Base-by-base conservation (phyloP, 2,888 invertebrate genomes). In the Tuta absoluta region DNA sequence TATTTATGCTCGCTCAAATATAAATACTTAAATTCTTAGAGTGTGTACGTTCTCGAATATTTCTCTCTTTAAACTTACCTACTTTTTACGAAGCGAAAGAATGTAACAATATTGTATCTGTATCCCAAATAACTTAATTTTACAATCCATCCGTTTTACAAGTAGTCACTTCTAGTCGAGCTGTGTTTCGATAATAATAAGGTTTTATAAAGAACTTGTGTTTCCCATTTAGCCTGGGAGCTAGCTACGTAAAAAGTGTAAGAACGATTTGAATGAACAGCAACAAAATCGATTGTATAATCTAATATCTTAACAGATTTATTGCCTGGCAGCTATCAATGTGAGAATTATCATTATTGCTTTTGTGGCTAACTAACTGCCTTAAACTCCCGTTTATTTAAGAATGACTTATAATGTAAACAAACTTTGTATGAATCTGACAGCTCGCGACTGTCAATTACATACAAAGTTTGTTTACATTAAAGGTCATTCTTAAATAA, bases 141-240 rank as follows among this genome's bases (percentile, higher is more conserved):
- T 37, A 60, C 60, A 45, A 14, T 60, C 60, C 62, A 62, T 51
- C 62, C 62, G 33, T 60, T 60, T 60, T 60, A 60, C 24, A 60
- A 60, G 28, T 60, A 60, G 60, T 38, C 41, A 41, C 60, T 23
- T 24, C 60, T 60, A 60, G 60, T 60, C 60, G 60, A 60, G 60
- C 60, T 21, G 38, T 60, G 45, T 60, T 60, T 60, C 45, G 38
- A 59, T 17, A 59, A 38, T 38, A 38, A 38, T 53, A 53, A 23
- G 11, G 21, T 53, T 53, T 53, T 53, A 53, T 53, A 53, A 53
- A 14, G 21, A 53, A 53, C 19, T 53, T 3, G n/a, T 17, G 45
- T 45, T 45, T 45, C 45, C 10, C 33, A n/a, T n/a, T n/a, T n/a
- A n/a, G n/a, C n/a, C n/a, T 1, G 8, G 10, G 33, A 33, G 33